Evolutionary conservation across 2,888 invertebrate species (phyloP).

Genomic region (Craniophora ligustri): DNA sequence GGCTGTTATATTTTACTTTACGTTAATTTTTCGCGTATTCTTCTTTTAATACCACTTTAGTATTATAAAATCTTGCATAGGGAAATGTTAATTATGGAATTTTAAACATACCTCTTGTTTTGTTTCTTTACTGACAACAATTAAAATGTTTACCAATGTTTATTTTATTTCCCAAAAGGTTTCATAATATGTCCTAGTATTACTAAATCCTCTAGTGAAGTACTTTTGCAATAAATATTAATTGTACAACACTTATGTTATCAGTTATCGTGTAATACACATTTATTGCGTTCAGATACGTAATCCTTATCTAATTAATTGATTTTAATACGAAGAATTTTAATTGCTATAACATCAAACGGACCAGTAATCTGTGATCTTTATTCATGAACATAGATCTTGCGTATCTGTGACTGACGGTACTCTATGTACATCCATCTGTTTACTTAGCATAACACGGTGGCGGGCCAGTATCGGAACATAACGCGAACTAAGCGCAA

Average conservation of each 20-base stretch:
- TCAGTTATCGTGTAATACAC: conserved; percentile 24
- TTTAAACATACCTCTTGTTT: neutral
- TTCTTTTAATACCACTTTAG: neutral
- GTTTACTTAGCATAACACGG: conserved; percentile 71
- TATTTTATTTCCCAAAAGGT: neutral
- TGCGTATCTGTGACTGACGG: conserved; percentile 22
- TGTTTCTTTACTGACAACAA: no score
- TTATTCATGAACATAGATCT: conserved; percentile 1
- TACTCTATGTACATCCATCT: conserved; percentile 68
- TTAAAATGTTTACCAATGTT: neutral
- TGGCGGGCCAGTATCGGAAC: conserved; percentile 61
- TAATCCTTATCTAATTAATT: neutral
- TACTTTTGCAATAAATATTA: conserved; percentile 13
- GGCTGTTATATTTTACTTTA: neutral
- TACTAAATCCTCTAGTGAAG: neutral
- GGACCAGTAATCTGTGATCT: no score
- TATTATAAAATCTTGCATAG: neutral
- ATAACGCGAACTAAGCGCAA: conserved; percentile 51
- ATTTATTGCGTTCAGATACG: conserved; percentile 11
- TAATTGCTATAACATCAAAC: no score
- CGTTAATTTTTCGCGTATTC: neutral
- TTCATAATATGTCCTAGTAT: neutral
- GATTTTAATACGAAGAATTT: neutral
- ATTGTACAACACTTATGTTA: conserved; percentile 21
- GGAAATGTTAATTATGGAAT: no score